A percentile compares a stretch with the other conserved stretches of the same genome.
Evolutionary conservation across 2,113 vertebrate genomes (phyloP).

Genomic region (Atlantisia rogersi): DNA sequence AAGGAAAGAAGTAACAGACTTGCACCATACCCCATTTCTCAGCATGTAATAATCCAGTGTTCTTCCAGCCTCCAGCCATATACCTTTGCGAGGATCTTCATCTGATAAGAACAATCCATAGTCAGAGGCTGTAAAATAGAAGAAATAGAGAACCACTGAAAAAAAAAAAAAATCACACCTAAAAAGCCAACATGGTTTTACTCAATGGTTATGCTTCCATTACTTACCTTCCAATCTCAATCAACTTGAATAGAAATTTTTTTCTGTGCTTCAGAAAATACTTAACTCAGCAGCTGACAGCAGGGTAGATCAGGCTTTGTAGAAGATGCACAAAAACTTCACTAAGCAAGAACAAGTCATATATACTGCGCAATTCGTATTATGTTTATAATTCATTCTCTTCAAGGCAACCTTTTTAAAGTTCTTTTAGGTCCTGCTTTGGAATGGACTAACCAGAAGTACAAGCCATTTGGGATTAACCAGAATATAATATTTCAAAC

Average conservation of each 20-base stretch:
- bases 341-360: background rate
- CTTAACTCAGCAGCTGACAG: background rate
- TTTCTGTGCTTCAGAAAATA: background rate
- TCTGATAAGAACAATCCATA: slow-evolving; percentile 97
- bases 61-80: slow-evolving; percentile 97
- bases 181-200: background rate
- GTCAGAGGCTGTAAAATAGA: slow-evolving; percentile 88
- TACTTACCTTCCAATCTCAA: background rate
- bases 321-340: background rate
- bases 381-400: background rate
- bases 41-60: slow-evolving; percentile 99
- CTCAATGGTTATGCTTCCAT: background rate
- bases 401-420: background rate
- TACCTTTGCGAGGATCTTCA: slow-evolving; percentile 97
- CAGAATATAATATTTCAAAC: background rate
- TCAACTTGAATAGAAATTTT: background rate
- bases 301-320: background rate
- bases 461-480: background rate
- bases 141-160: background rate
- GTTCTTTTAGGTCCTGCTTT: background rate
- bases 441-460: background rate
- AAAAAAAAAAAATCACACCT: background rate
- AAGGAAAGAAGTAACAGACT: background rate
- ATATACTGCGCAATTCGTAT: background rate
- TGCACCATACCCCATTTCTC: slow-evolving; percentile 89